phyloP scores from a whole-genome alignment of 2,888 invertebrate species.

The Ormia ochracea region DNA sequence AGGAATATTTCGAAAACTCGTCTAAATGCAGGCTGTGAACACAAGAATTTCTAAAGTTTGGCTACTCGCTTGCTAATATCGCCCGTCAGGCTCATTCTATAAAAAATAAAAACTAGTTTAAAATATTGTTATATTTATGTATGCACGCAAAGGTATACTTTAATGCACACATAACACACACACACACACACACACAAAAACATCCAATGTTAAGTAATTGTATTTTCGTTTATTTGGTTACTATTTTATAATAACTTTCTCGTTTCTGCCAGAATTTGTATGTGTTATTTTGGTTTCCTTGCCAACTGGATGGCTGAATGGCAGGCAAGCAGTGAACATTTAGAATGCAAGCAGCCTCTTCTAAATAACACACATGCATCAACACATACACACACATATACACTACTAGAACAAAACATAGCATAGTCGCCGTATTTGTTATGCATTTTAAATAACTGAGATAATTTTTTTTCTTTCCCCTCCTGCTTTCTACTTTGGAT shows the following conservation, averaged over 20 bases:
- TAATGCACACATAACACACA: not conserved
- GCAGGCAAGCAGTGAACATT: not conserved
- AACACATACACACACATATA: not conserved
- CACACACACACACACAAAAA: not conserved
- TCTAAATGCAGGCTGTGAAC: no score
- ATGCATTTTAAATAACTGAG: constrained; percentile 44
- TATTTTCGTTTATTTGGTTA: constrained; percentile 47
- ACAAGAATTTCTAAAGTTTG: no score
- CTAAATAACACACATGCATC: not conserved
- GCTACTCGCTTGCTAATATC: no score
- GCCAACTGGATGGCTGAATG: not conserved
- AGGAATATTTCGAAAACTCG: no score
- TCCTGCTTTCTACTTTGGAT: not conserved
- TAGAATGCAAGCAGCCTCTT: constrained; percentile 4
- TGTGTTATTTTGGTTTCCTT: constrained; percentile 17
- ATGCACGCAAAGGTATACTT: not conserved
- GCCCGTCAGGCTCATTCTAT: no score
- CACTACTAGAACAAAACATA: not conserved
- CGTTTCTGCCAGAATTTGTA: constrained; percentile 10
- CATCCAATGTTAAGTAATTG: constrained; percentile 35
- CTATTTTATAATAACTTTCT: constrained; percentile 12
- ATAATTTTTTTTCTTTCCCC: not conserved
- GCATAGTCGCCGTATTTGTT: not conserved
- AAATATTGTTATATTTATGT: not conserved
- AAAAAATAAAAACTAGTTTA: no score